These are phyloP conservation scores for Anagyrus pseudococci DNA, from an alignment of 2,888 invertebrate genomes.

Conservation along the genomic window DNA sequence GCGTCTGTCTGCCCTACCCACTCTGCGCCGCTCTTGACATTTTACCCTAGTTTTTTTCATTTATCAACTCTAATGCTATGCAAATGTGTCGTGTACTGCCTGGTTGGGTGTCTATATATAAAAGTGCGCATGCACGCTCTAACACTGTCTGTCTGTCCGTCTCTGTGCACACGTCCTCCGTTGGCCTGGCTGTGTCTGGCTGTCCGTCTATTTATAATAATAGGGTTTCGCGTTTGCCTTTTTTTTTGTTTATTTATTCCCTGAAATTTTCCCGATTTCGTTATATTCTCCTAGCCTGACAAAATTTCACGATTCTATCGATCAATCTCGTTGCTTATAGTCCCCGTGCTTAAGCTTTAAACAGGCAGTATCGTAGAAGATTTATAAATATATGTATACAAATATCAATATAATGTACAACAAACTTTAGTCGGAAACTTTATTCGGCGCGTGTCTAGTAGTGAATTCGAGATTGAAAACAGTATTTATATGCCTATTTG, in stretches of 20 bases:
- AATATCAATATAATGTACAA: slow-evolving; percentile 43
- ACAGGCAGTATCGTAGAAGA: slow-evolving; percentile 43
- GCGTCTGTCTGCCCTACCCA: not conserved
- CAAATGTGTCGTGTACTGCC: too few relatives aligned
- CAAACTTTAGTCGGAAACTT: slow-evolving; percentile 40
- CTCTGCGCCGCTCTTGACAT: not conserved
- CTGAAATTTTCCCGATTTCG: too few relatives aligned
- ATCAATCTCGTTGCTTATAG: slow-evolving; percentile 27
- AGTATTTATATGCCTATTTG: slow-evolving; percentile 42
- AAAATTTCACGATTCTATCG: not conserved
- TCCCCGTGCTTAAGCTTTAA: slow-evolving; percentile 42
- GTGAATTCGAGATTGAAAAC: slow-evolving; percentile 45
- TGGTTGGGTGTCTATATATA: too few relatives aligned
- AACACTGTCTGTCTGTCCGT: too few relatives aligned
- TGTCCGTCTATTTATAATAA: too few relatives aligned
- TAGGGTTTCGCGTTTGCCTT: too few relatives aligned
- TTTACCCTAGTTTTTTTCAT: slow-evolving; percentile 28
- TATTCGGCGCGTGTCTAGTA: slow-evolving; percentile 44
- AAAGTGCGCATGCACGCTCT: too few relatives aligned
- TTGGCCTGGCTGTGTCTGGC: too few relatives aligned
- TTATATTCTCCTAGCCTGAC: too few relatives aligned
- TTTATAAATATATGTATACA: slow-evolving; percentile 31
- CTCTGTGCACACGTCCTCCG: too few relatives aligned
- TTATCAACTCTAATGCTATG: slow-evolving; percentile 25
- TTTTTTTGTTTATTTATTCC: too few relatives aligned